Conservation (phyloP, 2,797 vertebrate species). For the Telmatherina bonti region DNA sequence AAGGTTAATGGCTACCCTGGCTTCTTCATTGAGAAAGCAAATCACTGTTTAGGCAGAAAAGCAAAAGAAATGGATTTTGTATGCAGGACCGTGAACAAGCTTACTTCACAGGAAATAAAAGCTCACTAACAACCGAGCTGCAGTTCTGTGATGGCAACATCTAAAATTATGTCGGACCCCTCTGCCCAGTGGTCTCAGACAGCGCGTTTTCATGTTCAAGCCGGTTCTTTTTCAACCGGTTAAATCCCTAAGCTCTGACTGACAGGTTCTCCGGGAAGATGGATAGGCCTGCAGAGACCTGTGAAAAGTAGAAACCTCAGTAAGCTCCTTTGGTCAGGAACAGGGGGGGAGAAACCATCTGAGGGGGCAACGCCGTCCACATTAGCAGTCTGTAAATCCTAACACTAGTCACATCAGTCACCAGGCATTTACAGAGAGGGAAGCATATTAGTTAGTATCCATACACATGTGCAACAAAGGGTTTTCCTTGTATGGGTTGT, state of each 20-base stretch:
- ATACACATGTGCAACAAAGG: constrained; percentile 12
- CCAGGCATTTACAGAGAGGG: constrained; percentile 15
- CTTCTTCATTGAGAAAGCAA: neutral
- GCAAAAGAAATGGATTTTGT: neutral
- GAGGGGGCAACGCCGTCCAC: constrained; percentile 38
- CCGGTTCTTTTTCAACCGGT: constrained; percentile 58
- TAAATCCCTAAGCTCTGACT: constrained; percentile 62
- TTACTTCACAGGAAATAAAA: neutral
- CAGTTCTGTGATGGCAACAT: constrained; percentile 23
- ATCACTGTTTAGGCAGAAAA: neutral
- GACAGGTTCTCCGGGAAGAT: constrained; percentile 69
- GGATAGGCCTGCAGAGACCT: constrained; percentile 64
- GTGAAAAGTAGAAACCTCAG: constrained; percentile 51
- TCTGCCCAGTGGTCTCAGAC: constrained; percentile 25
- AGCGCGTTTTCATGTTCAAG: constrained; percentile 51
- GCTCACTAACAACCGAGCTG: constrained; percentile 1
- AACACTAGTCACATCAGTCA: constrained; percentile 16
- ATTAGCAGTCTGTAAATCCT: constrained; percentile 57
- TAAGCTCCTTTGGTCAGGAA: constrained; percentile 22
- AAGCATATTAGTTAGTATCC: constrained; percentile 21
- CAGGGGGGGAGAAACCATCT: neutral
- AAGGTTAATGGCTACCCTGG: neutral
- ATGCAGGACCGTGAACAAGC: neutral
- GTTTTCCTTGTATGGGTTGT: constrained; percentile 27
- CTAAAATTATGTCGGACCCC: constrained; percentile 14